Conservation (phyloP, 30 jellyfish, hydroid and myxozoan species). For the Hydra vulgaris region DNA sequence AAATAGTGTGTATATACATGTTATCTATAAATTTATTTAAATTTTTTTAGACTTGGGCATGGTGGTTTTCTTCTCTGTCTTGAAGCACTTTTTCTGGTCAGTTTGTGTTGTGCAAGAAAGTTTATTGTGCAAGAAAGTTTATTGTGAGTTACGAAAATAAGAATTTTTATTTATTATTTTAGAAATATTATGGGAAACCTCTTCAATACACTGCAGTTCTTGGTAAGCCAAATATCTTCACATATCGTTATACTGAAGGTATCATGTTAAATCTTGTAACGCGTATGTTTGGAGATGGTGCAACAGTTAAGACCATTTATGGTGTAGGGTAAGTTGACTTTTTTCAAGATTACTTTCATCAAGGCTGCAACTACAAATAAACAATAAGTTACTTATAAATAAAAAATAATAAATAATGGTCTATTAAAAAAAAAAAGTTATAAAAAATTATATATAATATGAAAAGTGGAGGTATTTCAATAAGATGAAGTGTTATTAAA, state of each 20-base stretch:
- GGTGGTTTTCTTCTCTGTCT: conserved; percentile 88
- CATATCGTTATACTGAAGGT: conserved; percentile 71
- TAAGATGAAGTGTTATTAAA: too few relatives aligned
- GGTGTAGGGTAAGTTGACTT: conserved; percentile 79
- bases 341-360: background rate
- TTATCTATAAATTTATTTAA: too few relatives aligned
- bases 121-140: too few relatives aligned
- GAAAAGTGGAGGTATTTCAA: too few relatives aligned
- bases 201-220: conserved; percentile 62
- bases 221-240: conserved; percentile 77
- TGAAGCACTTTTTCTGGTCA: conserved; percentile 61
- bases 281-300: conserved; percentile 24
- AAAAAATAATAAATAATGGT: too few relatives aligned
- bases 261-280: conserved; percentile 28
- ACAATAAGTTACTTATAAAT: too few relatives aligned
- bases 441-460: too few relatives aligned
- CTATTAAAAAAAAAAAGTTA: too few relatives aligned
- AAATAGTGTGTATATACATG: too few relatives aligned
- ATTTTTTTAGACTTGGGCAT: conserved; percentile 63
- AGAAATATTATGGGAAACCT: conserved; percentile 68
- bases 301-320: conserved; percentile 39
- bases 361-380: background rate
- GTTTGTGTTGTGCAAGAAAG: too few relatives aligned
- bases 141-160: too few relatives aligned
- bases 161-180: too few relatives aligned